These are phyloP conservation scores for Penaeus japonicus DNA, from an alignment of 1,140 invertebrate species.

Conservation along the genomic window DNA sequence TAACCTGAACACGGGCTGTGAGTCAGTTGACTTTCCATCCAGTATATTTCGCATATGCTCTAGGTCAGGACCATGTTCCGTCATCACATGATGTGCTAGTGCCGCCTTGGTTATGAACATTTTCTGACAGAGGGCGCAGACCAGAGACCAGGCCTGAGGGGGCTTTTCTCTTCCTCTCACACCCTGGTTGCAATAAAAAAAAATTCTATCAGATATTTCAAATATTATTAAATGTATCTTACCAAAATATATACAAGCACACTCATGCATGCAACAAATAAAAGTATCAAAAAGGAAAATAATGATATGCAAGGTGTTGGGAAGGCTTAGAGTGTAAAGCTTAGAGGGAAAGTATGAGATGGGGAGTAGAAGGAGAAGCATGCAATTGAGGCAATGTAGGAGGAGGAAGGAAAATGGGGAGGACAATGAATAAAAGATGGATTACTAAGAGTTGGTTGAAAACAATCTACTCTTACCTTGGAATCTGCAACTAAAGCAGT, in stretches of 20 bases:
- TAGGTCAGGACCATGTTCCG: constrained; percentile 49
- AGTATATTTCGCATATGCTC: constrained; percentile 39
- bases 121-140: constrained; percentile 55
- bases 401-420: not conserved
- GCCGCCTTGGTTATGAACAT: constrained; percentile 57
- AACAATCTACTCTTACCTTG: constrained; percentile 17
- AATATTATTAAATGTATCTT: no score
- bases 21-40: constrained; percentile 34
- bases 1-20: constrained; percentile 27
- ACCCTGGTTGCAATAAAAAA: constrained; percentile 29
- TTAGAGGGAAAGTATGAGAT: not conserved
- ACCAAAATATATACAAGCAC: not conserved
- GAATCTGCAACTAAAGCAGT: constrained; percentile 47
- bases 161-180: constrained; percentile 39
- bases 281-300: not conserved
- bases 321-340: no score
- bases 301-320: no score
- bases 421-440: not conserved
- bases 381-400: not conserved
- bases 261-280: not conserved
- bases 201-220: not conserved
- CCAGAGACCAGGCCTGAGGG: constrained; percentile 57
- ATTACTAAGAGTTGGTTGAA: not conserved
- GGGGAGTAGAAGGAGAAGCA: not conserved
- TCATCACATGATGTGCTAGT: constrained; percentile 49